phyloP scores from a whole-genome alignment of 2,888 invertebrate species.

The Augochlorella aurata region DNA sequence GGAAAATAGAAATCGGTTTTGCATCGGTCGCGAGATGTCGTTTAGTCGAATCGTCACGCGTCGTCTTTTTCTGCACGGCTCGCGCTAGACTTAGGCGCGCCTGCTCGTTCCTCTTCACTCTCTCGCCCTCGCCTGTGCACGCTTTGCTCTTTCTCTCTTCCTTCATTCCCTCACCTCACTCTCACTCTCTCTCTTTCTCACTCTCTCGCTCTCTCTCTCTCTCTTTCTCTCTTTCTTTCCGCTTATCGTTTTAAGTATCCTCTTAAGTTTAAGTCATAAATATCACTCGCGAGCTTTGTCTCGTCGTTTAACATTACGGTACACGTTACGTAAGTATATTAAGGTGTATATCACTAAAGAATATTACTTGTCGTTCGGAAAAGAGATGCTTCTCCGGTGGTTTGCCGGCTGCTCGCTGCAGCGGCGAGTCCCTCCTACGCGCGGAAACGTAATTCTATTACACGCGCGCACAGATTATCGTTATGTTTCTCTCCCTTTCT shows the following conservation, averaged over 20 bases:
- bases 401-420: constrained; percentile 5
- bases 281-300: constrained; percentile 70
- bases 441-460: neutral
- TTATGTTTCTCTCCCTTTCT: constrained; percentile 14
- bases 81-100: neutral
- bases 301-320: constrained; percentile 65
- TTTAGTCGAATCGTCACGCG: neutral
- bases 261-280: constrained; percentile 65
- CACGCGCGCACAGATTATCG: constrained; percentile 35
- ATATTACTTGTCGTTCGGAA: constrained; percentile 73
- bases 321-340: constrained; percentile 63
- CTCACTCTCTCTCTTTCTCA: neutral
- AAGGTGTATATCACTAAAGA: constrained; percentile 71
- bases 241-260: constrained; percentile 55
- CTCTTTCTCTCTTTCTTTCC: constrained; percentile 22
- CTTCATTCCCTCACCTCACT: neutral
- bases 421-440: constrained; percentile 3
- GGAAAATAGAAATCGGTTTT: constrained; percentile 8
- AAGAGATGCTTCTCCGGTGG: constrained; percentile 29
- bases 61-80: neutral
- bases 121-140: constrained; percentile 19
- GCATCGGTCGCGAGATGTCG: constrained; percentile 8
- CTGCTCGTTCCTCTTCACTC: constrained; percentile 21
- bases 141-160: neutral
- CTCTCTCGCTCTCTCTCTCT: constrained; percentile 12